Conservation (phyloP, 1,140 invertebrate genomes). For the Mesaphorura yosii region DNA sequence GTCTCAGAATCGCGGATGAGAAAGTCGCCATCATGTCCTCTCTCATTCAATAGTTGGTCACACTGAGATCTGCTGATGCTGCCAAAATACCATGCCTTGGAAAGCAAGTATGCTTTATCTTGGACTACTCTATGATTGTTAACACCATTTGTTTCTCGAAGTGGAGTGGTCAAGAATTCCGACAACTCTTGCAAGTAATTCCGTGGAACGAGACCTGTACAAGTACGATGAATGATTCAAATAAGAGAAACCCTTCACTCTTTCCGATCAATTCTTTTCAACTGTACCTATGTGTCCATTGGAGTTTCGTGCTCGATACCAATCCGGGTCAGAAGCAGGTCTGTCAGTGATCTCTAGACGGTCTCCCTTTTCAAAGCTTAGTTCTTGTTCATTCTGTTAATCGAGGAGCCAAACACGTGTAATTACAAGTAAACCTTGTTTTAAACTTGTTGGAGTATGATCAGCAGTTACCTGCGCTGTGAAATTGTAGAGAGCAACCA, state of each 20-base stretch:
- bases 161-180: slow-evolving; percentile 73
- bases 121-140: slow-evolving; percentile 24
- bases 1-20: slow-evolving; percentile 97
- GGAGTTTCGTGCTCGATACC: slow-evolving; percentile 89
- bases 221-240: no score
- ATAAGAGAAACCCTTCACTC: slow-evolving; percentile 55
- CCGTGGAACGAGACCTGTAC: no score
- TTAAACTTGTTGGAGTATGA: neutral
- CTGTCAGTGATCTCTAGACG: slow-evolving; percentile 87
- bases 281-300: slow-evolving; percentile 74
- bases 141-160: slow-evolving; percentile 42
- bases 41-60: slow-evolving; percentile 83
- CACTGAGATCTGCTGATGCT: slow-evolving; percentile 86
- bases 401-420: slow-evolving; percentile 11
- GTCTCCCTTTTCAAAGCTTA: slow-evolving; percentile 93
- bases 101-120: slow-evolving; percentile 56
- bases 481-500: slow-evolving; percentile 86
- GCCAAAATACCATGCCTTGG: slow-evolving; percentile 94
- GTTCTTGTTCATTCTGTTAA: slow-evolving; percentile 82
- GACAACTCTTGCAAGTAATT: slow-evolving; percentile 72
- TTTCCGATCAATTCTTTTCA: slow-evolving; percentile 86
- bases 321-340: slow-evolving; percentile 92
- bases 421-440: neutral
- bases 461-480: slow-evolving; percentile 27
- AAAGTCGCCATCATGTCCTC: slow-evolving; percentile 94